Conservation (phyloP, 2,797 vertebrate genomes). For the Xiphophorus birchmanni region DNA sequence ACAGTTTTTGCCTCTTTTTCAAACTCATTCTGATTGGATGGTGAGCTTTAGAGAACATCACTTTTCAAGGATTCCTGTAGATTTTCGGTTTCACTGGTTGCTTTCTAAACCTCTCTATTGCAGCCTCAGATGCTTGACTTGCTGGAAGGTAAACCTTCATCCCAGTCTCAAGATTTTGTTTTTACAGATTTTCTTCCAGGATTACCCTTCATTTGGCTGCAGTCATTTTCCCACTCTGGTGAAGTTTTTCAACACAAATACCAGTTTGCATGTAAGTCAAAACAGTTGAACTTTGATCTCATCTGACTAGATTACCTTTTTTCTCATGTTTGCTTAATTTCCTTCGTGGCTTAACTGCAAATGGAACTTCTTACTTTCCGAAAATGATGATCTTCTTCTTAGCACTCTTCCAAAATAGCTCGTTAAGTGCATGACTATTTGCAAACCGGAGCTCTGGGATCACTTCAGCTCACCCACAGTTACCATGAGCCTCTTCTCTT, state of each 20-base stretch:
- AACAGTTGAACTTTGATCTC: not conserved
- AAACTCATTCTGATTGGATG: not conserved
- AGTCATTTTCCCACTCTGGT: not conserved
- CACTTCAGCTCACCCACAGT: not conserved
- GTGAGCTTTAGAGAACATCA: not conserved
- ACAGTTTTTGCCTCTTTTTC: not conserved
- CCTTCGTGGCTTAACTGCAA: no score
- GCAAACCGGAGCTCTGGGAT: not conserved
- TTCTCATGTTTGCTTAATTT: not conserved
- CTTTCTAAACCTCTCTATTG: not conserved
- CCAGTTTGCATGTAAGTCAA: not conserved
- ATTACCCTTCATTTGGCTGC: not conserved
- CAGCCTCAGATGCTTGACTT: not conserved
- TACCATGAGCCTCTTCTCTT: not conserved
- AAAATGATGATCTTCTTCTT: not conserved
- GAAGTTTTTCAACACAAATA: not conserved
- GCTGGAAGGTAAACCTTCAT: not conserved
- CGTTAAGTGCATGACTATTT: not conserved
- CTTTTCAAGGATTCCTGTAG: not conserved
- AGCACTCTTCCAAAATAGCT: not conserved
- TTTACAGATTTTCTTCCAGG: not conserved
- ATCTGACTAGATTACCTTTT: not conserved
- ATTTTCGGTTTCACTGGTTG: not conserved
- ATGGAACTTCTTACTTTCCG: not conserved
- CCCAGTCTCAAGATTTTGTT: not conserved